Base-by-base conservation (phyloP, 2,797 vertebrate species). In the Cirrhinus molitorella region DNA sequence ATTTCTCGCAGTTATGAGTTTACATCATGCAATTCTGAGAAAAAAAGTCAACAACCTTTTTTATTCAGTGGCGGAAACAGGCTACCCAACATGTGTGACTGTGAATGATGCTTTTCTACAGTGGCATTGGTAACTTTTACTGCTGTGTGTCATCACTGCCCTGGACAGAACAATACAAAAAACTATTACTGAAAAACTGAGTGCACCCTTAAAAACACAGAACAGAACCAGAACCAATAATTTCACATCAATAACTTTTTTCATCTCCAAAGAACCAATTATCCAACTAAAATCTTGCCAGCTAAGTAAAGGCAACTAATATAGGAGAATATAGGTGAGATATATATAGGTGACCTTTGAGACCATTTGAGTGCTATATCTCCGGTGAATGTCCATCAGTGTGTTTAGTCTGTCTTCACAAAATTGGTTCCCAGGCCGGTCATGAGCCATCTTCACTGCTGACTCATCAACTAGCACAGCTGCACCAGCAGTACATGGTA, bases 401-500 rank as follows among this genome's bases (percentile, higher is more conserved):
- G 43, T 55, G 31, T 55, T 74, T 51, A 63, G 47, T 17, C 25
- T 72, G 28, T 63, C 68, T 25, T 73, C 45, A 73, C n/a, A 23
- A 49, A 73, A 63, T 78, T 34, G 45, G 59, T 49, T 78, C 76
- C 59, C 59, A 47, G 25, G 76, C 59, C 71, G 25, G 43, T 65
- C 57, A 51, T 65, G 45, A 65, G 16, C 28, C 28, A 75, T 74
- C 11, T 6, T 75, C 16, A 74, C 0, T 43, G 70, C 72, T 76
- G 72, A 76, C 63, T 83, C 72, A 23, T 57, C 49, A 55, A 28
- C 25, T n/a, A 57, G 9, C 59, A 67, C 34, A 66, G 71, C 70
- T 74, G 61, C 49, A 57, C 16, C 71, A 67, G 59, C 0, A 0
- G 57, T 16, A 55, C 45, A 75, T 66, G n/a, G 12, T 45, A 66